phyloP scores from a whole-genome alignment of 2,113 vertebrate species.

The Calyptomena viridis region DNA sequence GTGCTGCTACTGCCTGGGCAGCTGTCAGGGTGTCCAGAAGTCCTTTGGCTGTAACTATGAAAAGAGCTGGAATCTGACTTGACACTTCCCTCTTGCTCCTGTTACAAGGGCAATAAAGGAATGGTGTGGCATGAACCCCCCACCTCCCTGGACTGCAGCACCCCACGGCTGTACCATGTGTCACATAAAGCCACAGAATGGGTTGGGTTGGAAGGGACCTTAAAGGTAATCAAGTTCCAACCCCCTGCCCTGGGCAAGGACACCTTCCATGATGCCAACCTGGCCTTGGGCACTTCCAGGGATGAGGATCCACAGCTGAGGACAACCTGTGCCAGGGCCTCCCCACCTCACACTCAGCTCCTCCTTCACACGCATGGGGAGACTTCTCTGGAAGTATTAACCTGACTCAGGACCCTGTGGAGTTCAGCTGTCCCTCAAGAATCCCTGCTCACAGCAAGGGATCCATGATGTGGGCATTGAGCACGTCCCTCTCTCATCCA shows the following conservation, averaged over 20 bases:
- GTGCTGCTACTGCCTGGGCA: background rate
- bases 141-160: background rate
- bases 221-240: background rate
- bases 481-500: background rate
- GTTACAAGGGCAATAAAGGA: background rate
- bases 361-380: rapidly evolving
- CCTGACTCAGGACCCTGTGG: background rate
- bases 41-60: background rate
- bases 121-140: background rate
- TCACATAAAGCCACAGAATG: background rate
- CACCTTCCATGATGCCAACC: background rate
- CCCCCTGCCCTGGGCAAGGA: background rate
- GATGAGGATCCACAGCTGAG: background rate
- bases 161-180: background rate
- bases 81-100: background rate
- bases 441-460: background rate
- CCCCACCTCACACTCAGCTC: background rate
- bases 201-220: background rate
- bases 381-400: background rate
- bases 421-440: background rate
- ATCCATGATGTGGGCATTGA: background rate
- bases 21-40: background rate
- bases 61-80: background rate
- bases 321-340: background rate
- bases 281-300: background rate